Conservation (phyloP, 1,140 invertebrate species). For the Caenorhabditis tropicalis region DNA sequence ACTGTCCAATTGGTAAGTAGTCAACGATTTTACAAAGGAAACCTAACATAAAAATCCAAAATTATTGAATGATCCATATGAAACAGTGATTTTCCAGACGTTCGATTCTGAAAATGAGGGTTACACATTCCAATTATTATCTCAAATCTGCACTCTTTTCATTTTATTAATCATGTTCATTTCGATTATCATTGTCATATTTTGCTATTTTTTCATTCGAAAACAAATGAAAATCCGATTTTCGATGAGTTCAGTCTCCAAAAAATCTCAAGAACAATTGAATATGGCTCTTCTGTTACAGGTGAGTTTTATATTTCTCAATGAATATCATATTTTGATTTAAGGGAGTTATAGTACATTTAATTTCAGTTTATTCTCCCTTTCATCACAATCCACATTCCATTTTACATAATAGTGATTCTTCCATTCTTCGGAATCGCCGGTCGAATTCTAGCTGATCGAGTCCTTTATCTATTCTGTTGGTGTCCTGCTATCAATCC, state of each 20-base stretch:
- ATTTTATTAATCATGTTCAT: conserved; percentile 1
- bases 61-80: no score
- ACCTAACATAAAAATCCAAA: background rate
- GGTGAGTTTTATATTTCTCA: background rate
- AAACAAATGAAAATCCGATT: conserved; percentile 14
- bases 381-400: background rate
- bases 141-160: conserved; percentile 1
- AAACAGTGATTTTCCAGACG: background rate
- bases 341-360: no score
- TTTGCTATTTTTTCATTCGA: background rate
- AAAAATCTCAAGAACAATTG: background rate
- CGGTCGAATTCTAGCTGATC: background rate
- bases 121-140: background rate
- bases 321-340: no score
- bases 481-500: conserved; percentile 16
- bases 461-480: background rate
- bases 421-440: conserved; percentile 8
- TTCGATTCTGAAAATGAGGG: background rate
- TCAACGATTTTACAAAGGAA: background rate
- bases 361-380: conserved; percentile 11
- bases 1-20: background rate
- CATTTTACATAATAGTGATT: background rate
- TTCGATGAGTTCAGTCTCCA: background rate
- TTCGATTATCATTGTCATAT: background rate
- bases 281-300: background rate